Conservation (phyloP, 2,888 invertebrate genomes). For the Acleris cristana region DNA sequence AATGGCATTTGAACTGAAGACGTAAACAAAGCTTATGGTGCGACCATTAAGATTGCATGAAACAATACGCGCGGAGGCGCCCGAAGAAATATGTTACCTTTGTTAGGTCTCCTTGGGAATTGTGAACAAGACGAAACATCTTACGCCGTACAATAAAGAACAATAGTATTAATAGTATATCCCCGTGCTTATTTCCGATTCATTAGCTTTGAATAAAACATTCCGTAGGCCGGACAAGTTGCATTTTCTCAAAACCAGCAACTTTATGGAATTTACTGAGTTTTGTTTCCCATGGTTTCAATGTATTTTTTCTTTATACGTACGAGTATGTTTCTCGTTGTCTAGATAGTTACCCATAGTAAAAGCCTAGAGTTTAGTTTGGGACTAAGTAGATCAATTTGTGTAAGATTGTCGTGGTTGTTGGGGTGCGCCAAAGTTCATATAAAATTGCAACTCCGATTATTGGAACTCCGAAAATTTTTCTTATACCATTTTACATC, state of each 20-base stretch:
- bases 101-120: slow-evolving; percentile 28
- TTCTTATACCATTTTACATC: too few species aligned
- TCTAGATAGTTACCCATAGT: too few species aligned
- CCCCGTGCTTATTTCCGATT: slow-evolving; percentile 29
- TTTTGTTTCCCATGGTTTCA: too few species aligned
- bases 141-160: slow-evolving; percentile 18
- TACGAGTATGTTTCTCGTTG: too few species aligned
- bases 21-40: slow-evolving; percentile 33
- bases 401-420: too few species aligned
- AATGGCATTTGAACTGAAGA: slow-evolving; percentile 4
- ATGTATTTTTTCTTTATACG: too few species aligned
- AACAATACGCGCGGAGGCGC: slow-evolving; percentile 28
- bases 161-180: slow-evolving; percentile 23
- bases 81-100: slow-evolving; percentile 26
- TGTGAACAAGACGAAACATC: slow-evolving; percentile 28
- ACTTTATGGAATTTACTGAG: background rate
- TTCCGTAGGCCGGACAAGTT: background rate
- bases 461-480: too few species aligned
- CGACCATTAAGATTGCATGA: slow-evolving; percentile 33
- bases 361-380: too few species aligned
- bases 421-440: too few species aligned
- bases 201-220: slow-evolving; percentile 31
- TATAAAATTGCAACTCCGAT: too few species aligned
- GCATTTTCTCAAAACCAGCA: background rate
- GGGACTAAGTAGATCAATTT: too few species aligned